These are phyloP conservation scores for Palythoa caribaeorum DNA, from an alignment of 92 coral and sea anemone species.

Conservation along the genomic window DNA sequence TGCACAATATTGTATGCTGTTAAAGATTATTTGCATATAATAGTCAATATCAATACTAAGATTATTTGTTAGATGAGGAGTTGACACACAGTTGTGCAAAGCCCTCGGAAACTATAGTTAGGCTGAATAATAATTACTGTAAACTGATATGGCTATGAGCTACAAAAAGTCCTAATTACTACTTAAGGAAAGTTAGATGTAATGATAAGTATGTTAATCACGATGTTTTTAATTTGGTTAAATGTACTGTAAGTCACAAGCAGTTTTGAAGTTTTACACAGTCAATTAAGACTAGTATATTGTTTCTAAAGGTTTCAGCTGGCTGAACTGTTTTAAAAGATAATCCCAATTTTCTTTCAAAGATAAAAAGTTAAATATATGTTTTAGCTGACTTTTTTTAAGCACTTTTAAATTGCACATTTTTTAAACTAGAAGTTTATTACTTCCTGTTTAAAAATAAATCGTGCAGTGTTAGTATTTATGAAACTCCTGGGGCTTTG, in stretches of 20 bases:
- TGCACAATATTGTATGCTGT: not conserved
- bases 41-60: not conserved
- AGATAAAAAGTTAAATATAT: not conserved
- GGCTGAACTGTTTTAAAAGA: constrained; percentile 21
- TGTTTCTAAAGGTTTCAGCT: constrained; percentile 23
- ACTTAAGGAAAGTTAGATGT: too few species aligned
- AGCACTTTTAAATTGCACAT: not conserved
- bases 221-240: too few species aligned
- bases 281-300: not conserved
- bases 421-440: not conserved
- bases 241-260: not conserved
- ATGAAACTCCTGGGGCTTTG: not conserved
- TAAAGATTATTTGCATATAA: not conserved
- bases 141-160: not conserved
- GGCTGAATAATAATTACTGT: too few species aligned
- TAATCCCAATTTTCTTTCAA: not conserved
- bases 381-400: not conserved
- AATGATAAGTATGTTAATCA: too few species aligned
- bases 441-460: not conserved
- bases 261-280: not conserved
- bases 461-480: not conserved
- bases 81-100: not conserved
- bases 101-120: too few species aligned
- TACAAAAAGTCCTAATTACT: not conserved
- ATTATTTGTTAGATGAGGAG: not conserved